Conservation (phyloP, 2,797 vertebrate genomes). For the Ctenochaetus hawaiiensis region DNA sequence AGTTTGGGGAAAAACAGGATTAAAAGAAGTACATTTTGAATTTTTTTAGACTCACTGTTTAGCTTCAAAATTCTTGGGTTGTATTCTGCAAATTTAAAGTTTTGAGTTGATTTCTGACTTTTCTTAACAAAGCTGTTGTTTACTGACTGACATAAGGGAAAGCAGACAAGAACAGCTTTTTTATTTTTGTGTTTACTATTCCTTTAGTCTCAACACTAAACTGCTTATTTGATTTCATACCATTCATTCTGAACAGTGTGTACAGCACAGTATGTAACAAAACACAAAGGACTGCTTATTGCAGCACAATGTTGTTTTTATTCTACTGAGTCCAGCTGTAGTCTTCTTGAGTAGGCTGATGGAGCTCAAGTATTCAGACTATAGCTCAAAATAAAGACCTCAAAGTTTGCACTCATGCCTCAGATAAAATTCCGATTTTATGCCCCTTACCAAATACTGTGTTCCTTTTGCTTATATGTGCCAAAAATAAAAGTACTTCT, state of each 20-base stretch:
- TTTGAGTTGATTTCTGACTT: no score
- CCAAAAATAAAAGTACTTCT: conserved; percentile 1
- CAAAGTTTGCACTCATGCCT: conserved; percentile 37
- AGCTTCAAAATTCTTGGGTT: no score
- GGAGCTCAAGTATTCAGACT: conserved; percentile 54
- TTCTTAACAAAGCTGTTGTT: conserved; percentile 30
- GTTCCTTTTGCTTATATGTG: conserved; percentile 15
- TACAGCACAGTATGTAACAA: conserved; percentile 28
- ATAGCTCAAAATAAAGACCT: conserved; percentile 47
- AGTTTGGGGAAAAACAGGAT: no score
- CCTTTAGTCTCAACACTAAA: conserved; percentile 35
- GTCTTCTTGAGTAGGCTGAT: conserved; percentile 70
- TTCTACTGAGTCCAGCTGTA: conserved; percentile 56
- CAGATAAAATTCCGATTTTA: conserved; percentile 34
- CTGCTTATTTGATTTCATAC: conserved; percentile 30
- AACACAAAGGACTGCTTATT: conserved; percentile 68
- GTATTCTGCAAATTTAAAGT: no score
- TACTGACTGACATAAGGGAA: background rate
- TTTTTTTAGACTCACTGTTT: no score
- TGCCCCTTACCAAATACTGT: conserved; percentile 12
- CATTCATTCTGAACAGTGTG: conserved; percentile 44
- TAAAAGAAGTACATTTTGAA: no score
- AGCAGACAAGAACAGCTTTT: conserved; percentile 19
- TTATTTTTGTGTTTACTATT: conserved; percentile 7
- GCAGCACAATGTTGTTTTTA: conserved; percentile 70